These are phyloP conservation scores for Sialia sialis DNA, from an alignment of 2,113 vertebrate genomes.

Conservation along the genomic window DNA sequence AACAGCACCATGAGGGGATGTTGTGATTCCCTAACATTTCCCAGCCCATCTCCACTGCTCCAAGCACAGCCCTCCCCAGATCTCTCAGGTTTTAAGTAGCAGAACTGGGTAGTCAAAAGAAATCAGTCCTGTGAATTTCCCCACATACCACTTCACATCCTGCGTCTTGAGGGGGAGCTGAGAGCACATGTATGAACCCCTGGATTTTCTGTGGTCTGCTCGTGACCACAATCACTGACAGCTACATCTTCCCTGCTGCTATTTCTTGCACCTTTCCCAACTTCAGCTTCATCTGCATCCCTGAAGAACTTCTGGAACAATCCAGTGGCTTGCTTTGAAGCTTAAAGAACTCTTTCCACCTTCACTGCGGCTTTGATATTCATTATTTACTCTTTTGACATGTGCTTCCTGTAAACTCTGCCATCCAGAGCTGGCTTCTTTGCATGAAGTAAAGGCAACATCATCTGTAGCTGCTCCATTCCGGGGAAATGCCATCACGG, in stretches of 20 bases:
- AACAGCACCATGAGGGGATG: neutral
- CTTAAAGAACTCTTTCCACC: conserved; percentile 7
- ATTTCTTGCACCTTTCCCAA: neutral
- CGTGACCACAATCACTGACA: neutral
- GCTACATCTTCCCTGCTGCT: neutral
- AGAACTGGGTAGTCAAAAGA: neutral
- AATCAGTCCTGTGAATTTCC: neutral
- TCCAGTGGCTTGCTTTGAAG: neutral
- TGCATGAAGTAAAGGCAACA: neutral
- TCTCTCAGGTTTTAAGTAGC: neutral
- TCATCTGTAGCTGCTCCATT: neutral
- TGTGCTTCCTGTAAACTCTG: neutral
- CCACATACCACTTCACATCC: conserved; percentile 16
- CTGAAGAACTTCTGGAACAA: neutral
- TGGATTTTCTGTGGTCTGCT: neutral
- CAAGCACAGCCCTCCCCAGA: neutral
- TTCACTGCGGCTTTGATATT: conserved; percentile 16
- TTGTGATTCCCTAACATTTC: neutral
- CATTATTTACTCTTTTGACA: conserved; percentile 34
- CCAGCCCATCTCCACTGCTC: neutral
- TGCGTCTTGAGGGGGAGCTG: conserved; percentile 55
- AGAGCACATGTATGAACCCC: conserved; percentile 35
- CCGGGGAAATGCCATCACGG: neutral
- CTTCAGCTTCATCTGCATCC: neutral
- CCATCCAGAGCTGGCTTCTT: neutral